A percentile compares a stretch with the other conserved stretches of the same genome.
Conservation (phyloP, 2,888 invertebrate genomes). For the Octodonta nipae region DNA sequence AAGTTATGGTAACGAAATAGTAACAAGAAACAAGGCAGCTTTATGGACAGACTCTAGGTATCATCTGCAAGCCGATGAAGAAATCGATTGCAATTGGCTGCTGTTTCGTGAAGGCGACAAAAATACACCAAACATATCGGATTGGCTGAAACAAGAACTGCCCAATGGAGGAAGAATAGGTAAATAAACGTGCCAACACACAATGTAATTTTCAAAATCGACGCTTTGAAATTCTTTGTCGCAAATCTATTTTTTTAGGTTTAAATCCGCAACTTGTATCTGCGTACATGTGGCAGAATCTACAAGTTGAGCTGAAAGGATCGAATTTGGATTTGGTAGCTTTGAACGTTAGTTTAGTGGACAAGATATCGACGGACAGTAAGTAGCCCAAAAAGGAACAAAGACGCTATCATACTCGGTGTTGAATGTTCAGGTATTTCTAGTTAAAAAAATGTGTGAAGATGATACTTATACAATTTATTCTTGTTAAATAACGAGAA, state of each 20-base stretch:
- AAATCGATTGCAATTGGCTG: constrained; percentile 81
- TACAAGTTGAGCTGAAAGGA: constrained; percentile 43
- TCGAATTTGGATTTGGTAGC: constrained; percentile 35
- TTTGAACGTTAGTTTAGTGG: constrained; percentile 56
- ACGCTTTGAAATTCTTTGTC: neutral
- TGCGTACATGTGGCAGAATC: constrained; percentile 50
- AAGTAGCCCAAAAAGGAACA: constrained; percentile 29
- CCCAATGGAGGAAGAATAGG: constrained; percentile 39
- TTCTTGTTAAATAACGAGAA: too few relatives aligned
- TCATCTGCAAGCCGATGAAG: constrained; percentile 62
- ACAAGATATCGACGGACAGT: constrained; percentile 53
- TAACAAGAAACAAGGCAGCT: constrained; percentile 52
- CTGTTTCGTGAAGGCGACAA: constrained; percentile 63
- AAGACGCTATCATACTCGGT: constrained; percentile 36
- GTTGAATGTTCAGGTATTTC: constrained; percentile 40
- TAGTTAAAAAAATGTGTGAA: neutral
- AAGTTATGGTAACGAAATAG: constrained; percentile 55
- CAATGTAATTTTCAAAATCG: neutral
- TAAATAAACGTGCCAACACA: neutral
- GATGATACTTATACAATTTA: too few relatives aligned
- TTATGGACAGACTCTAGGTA: constrained; percentile 91
- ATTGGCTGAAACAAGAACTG: constrained; percentile 50
- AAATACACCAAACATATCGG: constrained; percentile 45
- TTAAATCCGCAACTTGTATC: constrained; percentile 63
- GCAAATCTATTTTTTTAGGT: neutral